Conservation (phyloP, 92 coral and sea anemone genomes). For the Pocillopora meandrina region DNA sequence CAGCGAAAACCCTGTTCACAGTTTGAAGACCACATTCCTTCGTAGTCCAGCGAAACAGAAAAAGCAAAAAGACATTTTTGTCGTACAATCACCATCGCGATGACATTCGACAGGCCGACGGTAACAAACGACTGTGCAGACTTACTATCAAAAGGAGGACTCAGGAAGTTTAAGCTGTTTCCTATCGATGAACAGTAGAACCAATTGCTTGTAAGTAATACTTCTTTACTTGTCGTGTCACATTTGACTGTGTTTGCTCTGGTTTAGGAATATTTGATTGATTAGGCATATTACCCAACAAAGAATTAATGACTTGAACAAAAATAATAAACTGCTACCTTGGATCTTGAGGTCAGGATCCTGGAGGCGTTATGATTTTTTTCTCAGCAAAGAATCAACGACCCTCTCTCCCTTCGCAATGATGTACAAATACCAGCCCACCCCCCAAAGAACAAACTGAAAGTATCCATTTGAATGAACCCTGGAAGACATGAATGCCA, state of each 20-base stretch:
- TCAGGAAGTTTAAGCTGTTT: too few species aligned
- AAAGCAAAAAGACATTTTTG: not conserved
- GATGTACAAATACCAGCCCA: too few species aligned
- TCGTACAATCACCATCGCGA: not conserved
- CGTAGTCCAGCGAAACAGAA: not conserved
- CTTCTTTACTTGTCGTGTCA: slow-evolving; percentile 4
- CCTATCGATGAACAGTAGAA: slow-evolving; percentile 10
- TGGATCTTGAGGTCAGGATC: too few species aligned
- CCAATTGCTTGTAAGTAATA: not conserved
- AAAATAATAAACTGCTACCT: too few species aligned
- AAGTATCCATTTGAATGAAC: too few species aligned
- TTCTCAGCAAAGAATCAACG: too few species aligned
- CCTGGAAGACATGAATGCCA: too few species aligned
- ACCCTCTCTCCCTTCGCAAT: too few species aligned
- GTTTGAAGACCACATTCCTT: not conserved
- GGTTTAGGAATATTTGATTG: slow-evolving; percentile 17
- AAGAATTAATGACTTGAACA: not conserved
- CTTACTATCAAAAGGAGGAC: not conserved
- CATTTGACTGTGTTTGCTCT: slow-evolving; percentile 21
- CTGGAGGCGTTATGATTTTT: too few species aligned
- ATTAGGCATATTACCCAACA: not conserved
- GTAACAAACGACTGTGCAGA: not conserved
- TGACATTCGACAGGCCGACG: not conserved
- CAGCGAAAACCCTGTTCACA: not conserved
- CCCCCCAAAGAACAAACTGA: too few species aligned